Base-by-base conservation (phyloP, 2,797 vertebrate genomes). In the Melanotaenia maccullochi region DNA sequence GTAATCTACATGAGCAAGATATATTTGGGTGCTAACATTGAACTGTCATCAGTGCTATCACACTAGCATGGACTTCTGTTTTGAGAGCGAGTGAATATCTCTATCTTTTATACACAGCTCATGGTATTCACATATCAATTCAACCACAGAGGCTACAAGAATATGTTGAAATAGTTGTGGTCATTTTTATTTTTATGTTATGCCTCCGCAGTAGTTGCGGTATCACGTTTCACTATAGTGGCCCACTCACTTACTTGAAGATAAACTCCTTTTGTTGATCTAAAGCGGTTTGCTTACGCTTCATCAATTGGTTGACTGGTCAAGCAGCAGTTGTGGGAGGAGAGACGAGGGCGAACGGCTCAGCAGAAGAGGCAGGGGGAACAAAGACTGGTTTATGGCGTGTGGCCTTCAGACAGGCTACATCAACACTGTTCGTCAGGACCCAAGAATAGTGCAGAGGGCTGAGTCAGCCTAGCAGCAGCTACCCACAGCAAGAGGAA, bases 391-490 rank as follows among this genome's bases (percentile, higher is more conserved):
- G 84, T 85, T 90, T 79, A 89, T 89, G 87, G 87, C 84, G 69
- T 78, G 82, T 40, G 84, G 89, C 89, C 89, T 89, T 90, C 86
- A 87, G 89, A 90, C 91, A 79, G 88, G 86, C 90, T 90, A 78
- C 84, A 90, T 91, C 90, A 92, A 91, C 92, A 93, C 86, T 76
- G 83, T 85, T 88, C 79, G 87, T 92, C 90, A 88, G 85, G 87
- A 71, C 86, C 90, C 90, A 78, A 81, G 91, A 93, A 92, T 93
- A 93, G 91, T 81, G 85, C 24, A 9, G 85, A 92, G 91, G 92
- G 92, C 92, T 92, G 92, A 93, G 81, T 93, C 92, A 93, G 92
- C 92, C 92, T 89, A 36, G 83, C 83, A 80, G 86, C 83, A 79
- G 80, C 90, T 75, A 87, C 86, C 90, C 92, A 68, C 90, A 90